Evolutionary conservation across 2,797 vertebrate genomes (phyloP), one percentile per base, ranked within the genome.

Genomic region (Megaceryle alcyon): DNA sequence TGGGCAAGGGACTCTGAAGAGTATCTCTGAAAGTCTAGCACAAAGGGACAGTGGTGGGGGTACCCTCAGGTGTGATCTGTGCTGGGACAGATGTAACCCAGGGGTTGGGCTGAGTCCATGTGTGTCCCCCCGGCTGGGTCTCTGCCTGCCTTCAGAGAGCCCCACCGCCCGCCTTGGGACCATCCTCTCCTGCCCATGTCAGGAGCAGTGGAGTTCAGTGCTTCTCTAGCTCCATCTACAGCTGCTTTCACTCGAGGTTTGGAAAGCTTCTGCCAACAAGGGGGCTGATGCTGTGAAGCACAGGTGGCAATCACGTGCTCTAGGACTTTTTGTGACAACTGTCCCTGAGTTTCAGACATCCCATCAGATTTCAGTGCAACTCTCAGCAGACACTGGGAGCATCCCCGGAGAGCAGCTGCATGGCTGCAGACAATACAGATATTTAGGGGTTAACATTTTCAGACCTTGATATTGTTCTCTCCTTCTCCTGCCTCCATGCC

Each of bases 191-290:
- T 9, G 31, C 41, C 31, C 28, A 14, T 3, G 79, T 0, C 20
- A n/a, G 57, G 12, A 51, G 44, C 33, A 7, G 48, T 0, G 17
- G 31, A 7, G 54, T 54, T 91, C 73, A 10, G 76, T 43, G 96
- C 57, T 90, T 53, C 96, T 95, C 92, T 92, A 71, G 96, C 96
- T 96, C 96, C 96, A 96, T 75, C 96, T 96, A 96, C 96, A 96
- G 96, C 94, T 73, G 46, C 90, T 63, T 81, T 12, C 77, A 51
- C 77, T 68, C 15, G 3, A 25, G 75, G 18, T 12, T 18, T 28
- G 66, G 83, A 23, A 19, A 53, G 90, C 17, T 70, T 3, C 59
- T 23, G 12, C n/a, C 37, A 54, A 4, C 31, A 6, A 31, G n/a
- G 37, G 21, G 20, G 57, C 15, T 25, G 57, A 14, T 9, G 64